phyloP scores from a whole-genome alignment of 2,113 vertebrate genomes.

The Gavia stellata region DNA sequence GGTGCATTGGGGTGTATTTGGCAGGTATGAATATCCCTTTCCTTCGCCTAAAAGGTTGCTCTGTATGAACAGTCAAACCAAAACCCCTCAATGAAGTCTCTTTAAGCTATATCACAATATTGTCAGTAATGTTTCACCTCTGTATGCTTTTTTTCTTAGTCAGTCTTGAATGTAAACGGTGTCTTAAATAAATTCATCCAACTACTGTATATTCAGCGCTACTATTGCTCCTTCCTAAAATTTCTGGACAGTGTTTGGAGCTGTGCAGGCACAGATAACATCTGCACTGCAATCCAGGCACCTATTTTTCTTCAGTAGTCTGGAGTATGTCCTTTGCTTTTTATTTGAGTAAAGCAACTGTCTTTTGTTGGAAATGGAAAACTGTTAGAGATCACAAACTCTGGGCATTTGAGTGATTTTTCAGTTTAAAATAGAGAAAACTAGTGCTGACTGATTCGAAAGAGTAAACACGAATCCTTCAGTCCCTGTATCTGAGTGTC shows the following conservation, averaged over 20 bases:
- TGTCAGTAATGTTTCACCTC: neutral
- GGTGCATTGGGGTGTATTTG: neutral
- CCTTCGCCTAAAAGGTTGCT: neutral
- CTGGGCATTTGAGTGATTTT: neutral
- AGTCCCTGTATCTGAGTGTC: neutral
- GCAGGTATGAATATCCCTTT: neutral
- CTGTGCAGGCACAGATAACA: neutral
- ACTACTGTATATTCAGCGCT: neutral
- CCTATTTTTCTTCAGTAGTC: neutral
- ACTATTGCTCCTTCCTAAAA: neutral
- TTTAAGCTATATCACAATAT: neutral
- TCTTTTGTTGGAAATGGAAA: neutral
- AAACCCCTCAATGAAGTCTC: neutral
- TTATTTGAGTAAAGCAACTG: neutral
- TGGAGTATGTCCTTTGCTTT: neutral
- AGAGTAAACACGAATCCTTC: neutral
- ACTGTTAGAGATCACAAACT: neutral
- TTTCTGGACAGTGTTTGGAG: neutral
- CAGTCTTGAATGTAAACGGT: fast-evolving
- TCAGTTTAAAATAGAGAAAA: neutral
- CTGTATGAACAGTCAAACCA: neutral
- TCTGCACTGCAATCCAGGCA: neutral
- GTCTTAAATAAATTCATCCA: neutral
- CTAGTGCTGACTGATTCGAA: neutral
- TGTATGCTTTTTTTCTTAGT: neutral